Evolutionary conservation across 2,113 vertebrate species (phyloP), one percentile per base, ranked within the genome.

Genomic region (Smithornis capensis): DNA sequence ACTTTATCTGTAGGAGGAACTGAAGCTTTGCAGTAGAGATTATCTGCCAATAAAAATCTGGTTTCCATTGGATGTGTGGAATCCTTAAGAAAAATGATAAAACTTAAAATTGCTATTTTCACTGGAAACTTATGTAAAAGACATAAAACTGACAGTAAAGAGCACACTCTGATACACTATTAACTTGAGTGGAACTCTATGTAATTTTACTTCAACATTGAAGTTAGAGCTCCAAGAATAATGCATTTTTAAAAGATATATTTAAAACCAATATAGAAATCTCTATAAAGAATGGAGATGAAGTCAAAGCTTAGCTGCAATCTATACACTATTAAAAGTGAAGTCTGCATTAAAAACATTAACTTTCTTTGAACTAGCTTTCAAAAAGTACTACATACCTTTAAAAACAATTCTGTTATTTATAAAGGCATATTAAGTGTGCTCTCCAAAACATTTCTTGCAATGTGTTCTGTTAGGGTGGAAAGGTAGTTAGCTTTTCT

Each of bases 1-100:
- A 99, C 99, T 99, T 99, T 99, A 95, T 99, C 98, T 28, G 99
- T 99, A 94, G 99, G 99, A 69, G 98, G 98, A 96, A 99, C 98
- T 3, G 98, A 98, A 73, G 99, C 99, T 98, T 99, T 99, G 98
- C 99, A 99, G 97, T 99, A 99, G 92, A 99, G 98, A 76, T 99
- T 99, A 97, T 99, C 99, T 69, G 99, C 99, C 98, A 99, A 83
- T 86, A 99, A 98, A 98, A 99, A 99, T 96, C 99, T 99, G 63
- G 99, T 99, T 91, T 99, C 98, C 99, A 99, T 98, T 47, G 98
- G 98, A 44, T 98, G 98, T 94, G 99, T 99, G 92, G 99, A 98
- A 31, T 99, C 99, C 99, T 99, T 96, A 29, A 94, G 94, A 96
- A 84, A 93, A 94, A 96, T 6, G 28, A 96, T 67, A 95, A 92